Evolutionary conservation across 2,888 invertebrate species (phyloP).

Genomic region (Diarsia brunnea): DNA sequence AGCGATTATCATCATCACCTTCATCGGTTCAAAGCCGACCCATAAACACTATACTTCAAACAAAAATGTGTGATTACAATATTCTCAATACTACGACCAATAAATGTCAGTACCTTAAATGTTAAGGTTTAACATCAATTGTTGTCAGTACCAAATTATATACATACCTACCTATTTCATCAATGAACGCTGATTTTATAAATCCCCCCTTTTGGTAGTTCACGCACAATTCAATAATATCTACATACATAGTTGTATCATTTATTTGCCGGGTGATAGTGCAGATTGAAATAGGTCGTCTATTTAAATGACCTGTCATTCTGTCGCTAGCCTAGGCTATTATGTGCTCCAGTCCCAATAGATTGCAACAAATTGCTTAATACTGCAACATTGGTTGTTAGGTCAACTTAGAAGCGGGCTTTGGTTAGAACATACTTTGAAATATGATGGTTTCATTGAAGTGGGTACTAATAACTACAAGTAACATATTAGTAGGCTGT

Average conservation of each 20-base stretch:
- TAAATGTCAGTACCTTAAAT: constrained; percentile 45
- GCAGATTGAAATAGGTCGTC: constrained; percentile 39
- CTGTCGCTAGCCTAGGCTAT: constrained; percentile 35
- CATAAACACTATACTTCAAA: constrained; percentile 35
- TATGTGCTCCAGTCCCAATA: constrained; percentile 34
- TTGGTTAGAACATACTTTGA: not conserved
- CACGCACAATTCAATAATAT: constrained; percentile 10
- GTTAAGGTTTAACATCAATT: constrained; percentile 34
- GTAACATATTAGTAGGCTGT: not conserved
- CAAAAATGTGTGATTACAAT: constrained; percentile 44
- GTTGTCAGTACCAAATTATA: constrained; percentile 32
- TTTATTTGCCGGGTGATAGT: constrained; percentile 34
- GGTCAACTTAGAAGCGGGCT: constrained; percentile 2
- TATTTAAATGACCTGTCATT: constrained; percentile 40
- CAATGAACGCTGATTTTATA: constrained; percentile 10
- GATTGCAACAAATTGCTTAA: constrained; percentile 55
- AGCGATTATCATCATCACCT: constrained; percentile 9
- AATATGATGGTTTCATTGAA: not conserved
- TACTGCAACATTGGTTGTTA: constrained; percentile 18
- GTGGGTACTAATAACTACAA: not conserved
- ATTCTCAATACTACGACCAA: constrained; percentile 13
- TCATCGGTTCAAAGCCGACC: not conserved
- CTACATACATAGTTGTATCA: constrained; percentile 19
- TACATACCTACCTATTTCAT: constrained; percentile 11
- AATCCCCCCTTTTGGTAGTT: constrained; percentile 30